phyloP scores from a whole-genome alignment of 2,113 vertebrate species.

The Athene cunicularia region DNA sequence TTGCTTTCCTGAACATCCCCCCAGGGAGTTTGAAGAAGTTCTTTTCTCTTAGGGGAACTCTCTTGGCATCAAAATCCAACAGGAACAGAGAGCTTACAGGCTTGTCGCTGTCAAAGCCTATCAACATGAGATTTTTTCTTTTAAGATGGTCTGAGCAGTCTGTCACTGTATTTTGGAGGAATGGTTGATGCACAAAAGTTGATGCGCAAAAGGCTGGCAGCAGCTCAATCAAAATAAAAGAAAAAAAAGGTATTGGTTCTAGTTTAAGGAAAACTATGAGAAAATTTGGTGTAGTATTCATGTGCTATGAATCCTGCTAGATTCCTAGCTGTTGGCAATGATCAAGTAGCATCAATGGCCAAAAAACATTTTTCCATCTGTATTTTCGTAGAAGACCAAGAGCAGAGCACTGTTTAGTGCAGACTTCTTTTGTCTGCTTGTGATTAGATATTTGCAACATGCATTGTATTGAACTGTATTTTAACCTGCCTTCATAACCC shows the following conservation, averaged over 20 bases:
- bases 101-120: slow-evolving; percentile 57
- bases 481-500: background rate
- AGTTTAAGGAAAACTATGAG: slow-evolving; percentile 37
- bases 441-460: background rate
- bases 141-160: slow-evolving; percentile 42
- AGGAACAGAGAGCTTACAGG: slow-evolving; percentile 12
- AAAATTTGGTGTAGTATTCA: slow-evolving; percentile 49
- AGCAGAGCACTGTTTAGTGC: background rate
- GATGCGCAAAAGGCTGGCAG: background rate
- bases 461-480: background rate
- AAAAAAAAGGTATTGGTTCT: slow-evolving; percentile 31
- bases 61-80: slow-evolving; percentile 23
- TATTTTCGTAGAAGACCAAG: slow-evolving; percentile 23
- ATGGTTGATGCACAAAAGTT: slow-evolving; percentile 9
- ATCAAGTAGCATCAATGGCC: slow-evolving; percentile 13
- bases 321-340: slow-evolving; percentile 44
- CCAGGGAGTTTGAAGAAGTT: slow-evolving; percentile 26
- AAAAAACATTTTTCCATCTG: slow-evolving; percentile 61
- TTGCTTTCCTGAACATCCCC: slow-evolving; percentile 4
- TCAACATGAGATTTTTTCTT: slow-evolving; percentile 13
- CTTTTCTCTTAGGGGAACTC: slow-evolving; percentile 2
- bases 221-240: background rate
- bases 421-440: slow-evolving; percentile 27
- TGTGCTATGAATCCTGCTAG: slow-evolving; percentile 13
- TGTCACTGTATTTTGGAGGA: slow-evolving; percentile 29